Evolutionary conservation across 2,797 vertebrate species (phyloP).

Genomic region (Mycteria americana): DNA sequence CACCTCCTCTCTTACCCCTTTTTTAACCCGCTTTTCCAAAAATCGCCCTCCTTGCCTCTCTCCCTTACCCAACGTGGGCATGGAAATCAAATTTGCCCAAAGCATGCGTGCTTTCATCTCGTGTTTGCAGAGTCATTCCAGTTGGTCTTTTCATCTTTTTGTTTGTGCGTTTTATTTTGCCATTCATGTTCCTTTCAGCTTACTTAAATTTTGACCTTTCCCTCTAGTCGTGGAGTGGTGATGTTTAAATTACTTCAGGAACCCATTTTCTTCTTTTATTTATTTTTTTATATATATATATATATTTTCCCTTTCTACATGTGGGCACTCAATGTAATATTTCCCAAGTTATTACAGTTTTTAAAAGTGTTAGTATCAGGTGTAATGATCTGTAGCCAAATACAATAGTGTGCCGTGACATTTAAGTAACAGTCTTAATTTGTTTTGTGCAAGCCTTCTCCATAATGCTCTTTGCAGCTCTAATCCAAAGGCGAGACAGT

Average conservation of each 20-base stretch:
- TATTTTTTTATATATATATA: slow-evolving; percentile 31
- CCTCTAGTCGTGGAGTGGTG: slow-evolving; percentile 69
- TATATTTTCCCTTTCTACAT: slow-evolving; percentile 70
- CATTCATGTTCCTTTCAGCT: slow-evolving; percentile 80
- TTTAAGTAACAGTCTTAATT: slow-evolving; percentile 99
- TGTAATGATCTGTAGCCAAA: slow-evolving; percentile 99
- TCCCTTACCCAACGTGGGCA: not conserved
- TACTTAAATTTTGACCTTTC: slow-evolving; percentile 83
- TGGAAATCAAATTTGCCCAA: slow-evolving; percentile 46
- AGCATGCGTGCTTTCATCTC: slow-evolving; percentile 64
- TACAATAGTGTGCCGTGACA: slow-evolving; percentile 98
- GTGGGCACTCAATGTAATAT: slow-evolving; percentile 84
- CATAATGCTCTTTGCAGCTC: slow-evolving; percentile 75
- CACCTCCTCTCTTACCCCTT: not conserved
- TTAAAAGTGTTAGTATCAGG: slow-evolving; percentile 90
- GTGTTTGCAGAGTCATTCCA: slow-evolving; percentile 63
- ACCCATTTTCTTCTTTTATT: slow-evolving; percentile 72
- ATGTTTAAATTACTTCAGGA: slow-evolving; percentile 82
- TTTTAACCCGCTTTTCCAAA: not conserved
- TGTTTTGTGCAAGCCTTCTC: slow-evolving; percentile 84
- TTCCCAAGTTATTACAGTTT: slow-evolving; percentile 96
- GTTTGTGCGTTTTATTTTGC: slow-evolving; percentile 70
- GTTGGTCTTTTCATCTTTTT: slow-evolving; percentile 65
- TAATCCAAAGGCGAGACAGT: slow-evolving; percentile 72
- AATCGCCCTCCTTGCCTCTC: not conserved